A percentile compares a stretch with the other conserved stretches of the same genome.
Conservation (phyloP, 1,140 invertebrate genomes). For the Cyclargus thomasi region DNA sequence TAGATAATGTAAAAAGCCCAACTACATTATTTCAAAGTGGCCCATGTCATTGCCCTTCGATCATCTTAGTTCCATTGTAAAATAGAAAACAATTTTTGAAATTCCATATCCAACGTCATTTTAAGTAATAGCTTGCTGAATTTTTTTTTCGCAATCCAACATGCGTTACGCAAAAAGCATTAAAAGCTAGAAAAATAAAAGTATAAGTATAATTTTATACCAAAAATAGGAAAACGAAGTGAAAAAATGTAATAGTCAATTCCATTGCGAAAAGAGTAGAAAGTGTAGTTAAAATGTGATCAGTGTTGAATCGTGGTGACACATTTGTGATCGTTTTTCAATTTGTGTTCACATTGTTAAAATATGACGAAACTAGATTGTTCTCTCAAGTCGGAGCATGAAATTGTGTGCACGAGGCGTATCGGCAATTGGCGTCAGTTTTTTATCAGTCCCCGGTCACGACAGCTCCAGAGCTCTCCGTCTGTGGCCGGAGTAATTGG, state of each 20-base stretch:
- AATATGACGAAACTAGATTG: constrained; percentile 68
- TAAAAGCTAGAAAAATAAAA: no score
- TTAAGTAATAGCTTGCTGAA: not conserved
- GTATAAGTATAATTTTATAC: no score
- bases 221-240: no score
- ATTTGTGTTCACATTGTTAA: constrained; percentile 39
- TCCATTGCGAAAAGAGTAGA: not conserved
- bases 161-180: no score
- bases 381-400: constrained; percentile 62
- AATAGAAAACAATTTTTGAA: not conserved
- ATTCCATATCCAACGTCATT: not conserved
- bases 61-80: not conserved
- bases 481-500: constrained; percentile 62
- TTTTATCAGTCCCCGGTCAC: constrained; percentile 65
- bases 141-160: no score
- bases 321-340: not conserved
- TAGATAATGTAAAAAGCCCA: constrained; percentile 7
- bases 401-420: constrained; percentile 73
- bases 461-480: constrained; percentile 66
- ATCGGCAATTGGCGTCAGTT: constrained; percentile 73
- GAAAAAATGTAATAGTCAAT: not conserved
- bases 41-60: not conserved
- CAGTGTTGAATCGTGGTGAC: constrained; percentile 4
- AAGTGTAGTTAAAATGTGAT: constrained; percentile 5
- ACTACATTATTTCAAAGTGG: constrained; percentile 6